Evolutionary conservation across 2,113 vertebrate genomes (phyloP), one percentile per base, ranked within the genome.

Genomic region (Oryzias curvinotus): DNA sequence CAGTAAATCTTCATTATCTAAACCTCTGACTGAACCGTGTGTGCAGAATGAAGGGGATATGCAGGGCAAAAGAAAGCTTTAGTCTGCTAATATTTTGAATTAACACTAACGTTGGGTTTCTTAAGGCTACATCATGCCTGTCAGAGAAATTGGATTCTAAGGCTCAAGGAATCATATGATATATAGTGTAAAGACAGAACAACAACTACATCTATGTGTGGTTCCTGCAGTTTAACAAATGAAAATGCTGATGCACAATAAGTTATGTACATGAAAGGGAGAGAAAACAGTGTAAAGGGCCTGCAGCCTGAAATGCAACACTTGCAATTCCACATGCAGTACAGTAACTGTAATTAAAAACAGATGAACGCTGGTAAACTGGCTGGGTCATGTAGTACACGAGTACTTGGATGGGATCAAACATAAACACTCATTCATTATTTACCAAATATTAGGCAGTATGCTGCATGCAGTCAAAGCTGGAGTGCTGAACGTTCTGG

Each of bases 1-100:
- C 75, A 80, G 65, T 86, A 85, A 80, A 85, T 86, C 84, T 82
- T 85, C 70, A 83, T 83, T 83, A 85, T 77, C 69, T 71, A 44
- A 80, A 71, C 73, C 66, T 74, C 66, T 71, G 66, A 63, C 67
- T 56, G 56, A 53, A 21, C 69, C 57, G 66, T 59, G 66, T 72
- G 77, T 47, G 57, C 25, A 26, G 70, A 79, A 81, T 86, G 61
- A 85, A 85, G 63, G 68, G 75, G 71, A 79, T 70, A 75, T 82
- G 70, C 71, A 55, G 60, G 55, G 73, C 68, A 75, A 86, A 65
- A 65, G 67, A 73, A 80, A 73, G 69, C 74, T 82, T 68, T 82
- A 70, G 64, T 71, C 70, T 71, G 65, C 55, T 80, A 62, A 77
- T 77, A 69, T 69, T 73, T 18, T 58, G 50, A 55, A 75, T 84